These are phyloP conservation scores for Trematomus loennbergii DNA, from an alignment of 2,113 vertebrate genomes.

Conservation along the genomic window DNA sequence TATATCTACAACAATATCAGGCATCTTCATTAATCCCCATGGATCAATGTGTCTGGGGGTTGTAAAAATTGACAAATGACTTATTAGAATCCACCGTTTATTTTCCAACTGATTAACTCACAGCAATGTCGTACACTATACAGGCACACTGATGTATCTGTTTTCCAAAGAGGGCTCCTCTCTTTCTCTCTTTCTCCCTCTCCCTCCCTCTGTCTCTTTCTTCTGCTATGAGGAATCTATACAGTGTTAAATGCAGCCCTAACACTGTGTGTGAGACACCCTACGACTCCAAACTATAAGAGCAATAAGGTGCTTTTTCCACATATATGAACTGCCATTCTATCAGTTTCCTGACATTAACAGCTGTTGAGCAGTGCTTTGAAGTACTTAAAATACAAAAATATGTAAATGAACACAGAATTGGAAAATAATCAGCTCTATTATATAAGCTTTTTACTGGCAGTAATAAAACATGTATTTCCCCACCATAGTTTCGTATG, in stretches of 20 bases:
- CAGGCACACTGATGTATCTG: constrained; percentile 82
- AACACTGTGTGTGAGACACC: constrained; percentile 53
- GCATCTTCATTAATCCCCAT: constrained; percentile 84
- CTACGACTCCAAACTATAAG: constrained; percentile 34
- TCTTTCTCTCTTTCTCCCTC: constrained; percentile 36
- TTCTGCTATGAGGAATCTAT: constrained; percentile 63
- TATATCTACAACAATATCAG: constrained; percentile 86
- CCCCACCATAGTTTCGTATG: not conserved
- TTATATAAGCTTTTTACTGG: constrained; percentile 16
- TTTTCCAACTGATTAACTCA: constrained; percentile 87
- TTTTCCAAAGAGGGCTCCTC: constrained; percentile 75
- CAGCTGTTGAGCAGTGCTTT: constrained; percentile 25
- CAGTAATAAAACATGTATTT: constrained; percentile 22
- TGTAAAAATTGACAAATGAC: constrained; percentile 89
- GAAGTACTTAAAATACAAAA: constrained; percentile 18
- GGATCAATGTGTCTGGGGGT: constrained; percentile 86
- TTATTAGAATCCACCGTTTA: constrained; percentile 87
- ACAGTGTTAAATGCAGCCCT: constrained; percentile 56
- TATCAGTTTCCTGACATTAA: constrained; percentile 36
- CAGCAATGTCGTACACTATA: constrained; percentile 82
- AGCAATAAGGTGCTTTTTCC: constrained; percentile 32
- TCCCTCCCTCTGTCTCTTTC: constrained; percentile 31
- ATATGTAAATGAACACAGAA: constrained; percentile 22
- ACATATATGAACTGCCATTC: constrained; percentile 43
- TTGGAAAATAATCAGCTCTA: constrained; percentile 12